Base-by-base conservation (phyloP, 2,797 vertebrate species). In the Melanotaenia nigrans region DNA sequence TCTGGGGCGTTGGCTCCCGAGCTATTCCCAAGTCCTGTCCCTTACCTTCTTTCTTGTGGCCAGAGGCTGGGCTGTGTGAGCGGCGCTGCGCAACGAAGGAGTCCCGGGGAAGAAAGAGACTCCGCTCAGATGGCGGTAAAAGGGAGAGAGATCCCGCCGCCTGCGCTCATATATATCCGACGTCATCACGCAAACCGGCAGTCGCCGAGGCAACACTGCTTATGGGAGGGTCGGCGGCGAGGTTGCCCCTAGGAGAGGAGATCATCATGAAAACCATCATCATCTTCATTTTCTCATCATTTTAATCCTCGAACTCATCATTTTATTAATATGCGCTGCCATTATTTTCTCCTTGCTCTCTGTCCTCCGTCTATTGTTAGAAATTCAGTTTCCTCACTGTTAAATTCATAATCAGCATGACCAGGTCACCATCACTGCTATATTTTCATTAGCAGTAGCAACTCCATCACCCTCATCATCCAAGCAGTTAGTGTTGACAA, bases 141-240 rank as follows among this genome's bases (percentile, higher is more conserved):
- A 95, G 92, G 95, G 95, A 96, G 93, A 93, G 93, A 92, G 95
- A 95, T 92, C 96, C 95, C 96, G 96, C 96, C 95, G 96, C 96
- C 93, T 90, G 96, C 96, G 95, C 96, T 97, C 97, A 97, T 97
- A 97, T 97, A 97, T 95, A 96, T 95, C 89, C 84, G 78, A 95
- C 97, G 97, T 98, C 96, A 97, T 94, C 95, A 96, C 96, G 97
- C 95, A 95, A 91, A 89, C 82, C 89, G 78, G 71, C 80, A 65
- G 92, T 95, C 92, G 78, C 95, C 89, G 84, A 22, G 94, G 93
- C 85, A 94, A 95, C 90, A 83, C 80, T 76, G 78, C 7, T 56
- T 0, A 22, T 79, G 84, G 92, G 92, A 59, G 88, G 87, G 84
- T 89, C 88, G 18, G 68, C 5, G 22, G 25, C 1, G 49, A 75